Base-by-base conservation (phyloP, 1,140 invertebrate species). In the Argopecten irradians region DNA sequence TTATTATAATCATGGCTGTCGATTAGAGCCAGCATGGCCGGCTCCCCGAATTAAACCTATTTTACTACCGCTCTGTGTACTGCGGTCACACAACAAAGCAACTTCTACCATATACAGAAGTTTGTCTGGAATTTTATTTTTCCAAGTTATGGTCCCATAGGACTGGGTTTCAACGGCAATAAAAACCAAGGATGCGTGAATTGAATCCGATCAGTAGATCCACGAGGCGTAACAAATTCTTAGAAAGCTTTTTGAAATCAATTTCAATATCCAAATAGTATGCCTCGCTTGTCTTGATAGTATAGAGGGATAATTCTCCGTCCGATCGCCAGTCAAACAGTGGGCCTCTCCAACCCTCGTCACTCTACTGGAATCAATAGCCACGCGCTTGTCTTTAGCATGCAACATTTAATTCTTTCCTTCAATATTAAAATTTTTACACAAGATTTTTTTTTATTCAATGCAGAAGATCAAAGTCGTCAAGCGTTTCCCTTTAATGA, bases 341-440 rank as follows among this genome's bases (percentile, higher is more conserved):
- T 71, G 55, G 55, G 22, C 55, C n/a, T 71, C 55, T 71, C 55
- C n/a, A 71, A 71, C 22, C 55, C 28, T 16, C 2, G 55, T n/a
- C 55, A 71, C 55, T 71, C 8, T 71, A 71, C 1, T n/a, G 55
- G 22, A 71, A 71, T 71, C 55, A 28, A 71, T 71, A 71, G 55
- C 8, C 55, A 71, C 28, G 55, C 55, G 28, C 55, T 71, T 71
- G 55, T 71, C 22, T 71, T 71, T 71, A 71, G 55, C n/a, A 71
- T 71, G 55, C 55, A 71, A 71, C 55, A 71, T 71, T 71, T 71
- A 71, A 71, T 71, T 71, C 55, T 71, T n/a, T 71, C 55, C 55
- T 71, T 71, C 55, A 71, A 71, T 71, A 71, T 71, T 71, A 71
- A 71, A 71, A 71, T 71, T 71, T 46, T 71, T 71, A 71, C 55